Conservation (phyloP, 2,888 invertebrate genomes). For the Leptarthrus brevirostris region DNA sequence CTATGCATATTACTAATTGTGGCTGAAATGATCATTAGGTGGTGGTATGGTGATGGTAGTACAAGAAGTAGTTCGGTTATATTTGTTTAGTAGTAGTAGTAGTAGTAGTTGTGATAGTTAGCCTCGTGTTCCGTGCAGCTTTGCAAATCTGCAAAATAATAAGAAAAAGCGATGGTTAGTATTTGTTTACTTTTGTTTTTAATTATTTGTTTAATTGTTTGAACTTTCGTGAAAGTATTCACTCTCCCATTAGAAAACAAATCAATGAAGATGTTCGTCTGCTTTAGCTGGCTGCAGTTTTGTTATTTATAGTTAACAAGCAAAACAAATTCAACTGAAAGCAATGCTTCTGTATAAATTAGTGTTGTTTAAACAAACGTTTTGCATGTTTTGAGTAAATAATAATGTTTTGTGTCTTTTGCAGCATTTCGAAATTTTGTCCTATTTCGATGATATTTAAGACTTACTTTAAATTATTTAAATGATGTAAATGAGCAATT, state of each 20-base stretch:
- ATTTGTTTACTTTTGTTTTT: conserved; percentile 47
- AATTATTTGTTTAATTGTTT: conserved; percentile 36
- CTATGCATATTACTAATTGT: conserved; percentile 43
- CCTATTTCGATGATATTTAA: too few relatives aligned
- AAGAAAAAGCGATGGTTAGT: conserved; percentile 55
- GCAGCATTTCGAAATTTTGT: too few relatives aligned
- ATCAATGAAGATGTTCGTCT: conserved; percentile 15
- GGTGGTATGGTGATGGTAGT: conserved; percentile 46
- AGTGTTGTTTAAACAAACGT: not conserved
- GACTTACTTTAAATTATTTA: too few relatives aligned
- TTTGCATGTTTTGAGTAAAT: too few relatives aligned
- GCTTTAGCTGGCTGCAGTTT: conserved; percentile 4
- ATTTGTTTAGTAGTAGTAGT: conserved; percentile 43
- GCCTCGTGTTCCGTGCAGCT: conserved; percentile 55
- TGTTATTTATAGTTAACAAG: conserved; percentile 45
- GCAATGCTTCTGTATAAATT: conserved; percentile 26
- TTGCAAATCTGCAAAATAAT: conserved; percentile 55
- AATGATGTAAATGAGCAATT: too few relatives aligned
- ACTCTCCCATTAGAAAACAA: conserved; percentile 17
- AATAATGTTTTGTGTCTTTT: too few relatives aligned
- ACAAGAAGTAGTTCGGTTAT: conserved; percentile 49
- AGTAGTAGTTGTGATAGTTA: conserved; percentile 52
- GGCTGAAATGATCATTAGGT: conserved; percentile 46
- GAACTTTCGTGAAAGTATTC: conserved; percentile 24
- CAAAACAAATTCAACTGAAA: conserved; percentile 34